Percentiles rank a stretch among this genome's conserved stretches.
phyloP scores from a whole-genome alignment of 1,140 invertebrate genomes.

The Danaus melanippus region DNA sequence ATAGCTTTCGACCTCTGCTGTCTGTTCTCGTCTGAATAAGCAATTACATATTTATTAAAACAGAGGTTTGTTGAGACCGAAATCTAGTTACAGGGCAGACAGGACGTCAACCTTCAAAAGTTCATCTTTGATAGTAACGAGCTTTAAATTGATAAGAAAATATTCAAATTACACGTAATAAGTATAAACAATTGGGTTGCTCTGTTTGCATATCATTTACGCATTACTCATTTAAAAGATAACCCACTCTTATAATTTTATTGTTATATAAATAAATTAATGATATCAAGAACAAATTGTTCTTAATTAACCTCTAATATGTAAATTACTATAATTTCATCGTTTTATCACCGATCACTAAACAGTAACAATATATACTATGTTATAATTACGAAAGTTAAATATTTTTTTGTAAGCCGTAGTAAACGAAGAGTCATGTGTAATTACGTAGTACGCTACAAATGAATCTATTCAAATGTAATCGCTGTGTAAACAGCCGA shows the following conservation, averaged over 20 bases:
- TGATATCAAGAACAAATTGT: slow-evolving; percentile 20
- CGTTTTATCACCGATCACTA: not conserved
- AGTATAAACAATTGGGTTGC: not conserved
- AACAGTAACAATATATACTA: not conserved
- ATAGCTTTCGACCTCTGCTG: slow-evolving; percentile 10
- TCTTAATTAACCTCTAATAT: slow-evolving; percentile 22
- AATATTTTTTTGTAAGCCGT: not conserved
- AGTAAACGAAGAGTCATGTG: slow-evolving; percentile 1
- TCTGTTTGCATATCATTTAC: too few species aligned
- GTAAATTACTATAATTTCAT: slow-evolving; percentile 3
- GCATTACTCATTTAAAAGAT: slow-evolving; percentile 5
- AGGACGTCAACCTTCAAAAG: slow-evolving; percentile 38
- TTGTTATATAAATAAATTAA: slow-evolving; percentile 6
- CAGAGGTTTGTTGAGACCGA: slow-evolving; percentile 42
- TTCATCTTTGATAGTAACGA: too few species aligned
- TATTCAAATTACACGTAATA: slow-evolving; percentile 2
- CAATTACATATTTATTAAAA: slow-evolving; percentile 29
- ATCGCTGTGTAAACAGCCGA: slow-evolving; percentile 8
- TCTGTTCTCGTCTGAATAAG: slow-evolving; percentile 21
- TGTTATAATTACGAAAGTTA: too few species aligned
- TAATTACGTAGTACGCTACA: slow-evolving; percentile 3
- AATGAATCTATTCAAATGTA: slow-evolving; percentile 2
- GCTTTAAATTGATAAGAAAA: not conserved
- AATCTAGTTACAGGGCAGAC: slow-evolving; percentile 28
- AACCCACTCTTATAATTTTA: slow-evolving; percentile 15